Base-by-base conservation (phyloP, 2,113 vertebrate species). In the Oryzias javanicus region DNA sequence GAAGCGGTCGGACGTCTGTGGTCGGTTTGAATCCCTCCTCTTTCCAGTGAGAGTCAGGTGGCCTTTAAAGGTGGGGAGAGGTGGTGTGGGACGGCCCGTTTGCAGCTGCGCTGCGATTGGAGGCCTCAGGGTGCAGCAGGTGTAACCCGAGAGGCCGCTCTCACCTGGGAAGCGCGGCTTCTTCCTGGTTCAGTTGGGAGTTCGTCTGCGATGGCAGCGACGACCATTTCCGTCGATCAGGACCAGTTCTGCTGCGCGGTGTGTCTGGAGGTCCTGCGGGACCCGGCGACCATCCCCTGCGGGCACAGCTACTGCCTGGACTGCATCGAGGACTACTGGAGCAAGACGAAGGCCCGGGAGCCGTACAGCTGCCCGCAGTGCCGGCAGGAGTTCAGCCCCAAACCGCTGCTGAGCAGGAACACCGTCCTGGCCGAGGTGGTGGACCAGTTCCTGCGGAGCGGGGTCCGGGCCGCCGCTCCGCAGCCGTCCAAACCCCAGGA, bases 261-360 rank as follows among this genome's bases (percentile, higher is more conserved):
- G 60, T 92, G 91, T 14, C 71, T 92, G 79, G 91, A 92, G 47
- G 80, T 91, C 0, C 44, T 91, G 17, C 72, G 73, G 45, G 89
- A 91, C 50, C 91, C 91, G 0, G 91, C 87, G 45, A 92, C 91
- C 0, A 89, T 92, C 42, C 91, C 91, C 3, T 92, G 91, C 48
- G 94, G 94, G 45, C 94, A 96, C 86, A 96, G 94, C 81, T 96
- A 95, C 78, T 96, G 94, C 47, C 80, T 93, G 72, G 68, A 76
- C 19, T 92, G 91, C 55, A 90, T 92, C 6, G 85, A 85, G 10
- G 89, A 89, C 15, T 93, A 93, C 83, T 93, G 91, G 94, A 87
- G 88, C 80, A 27, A 87, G 73, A 2, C 50, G 5, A 82, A 82
- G 27, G 80, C 83, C 58, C 79, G 84, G 18, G 78, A 76, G 1